A percentile compares a stretch with the other conserved stretches of the same genome.
Conservation (phyloP, 2,888 invertebrate genomes). For the Phymatocera aterrima region DNA sequence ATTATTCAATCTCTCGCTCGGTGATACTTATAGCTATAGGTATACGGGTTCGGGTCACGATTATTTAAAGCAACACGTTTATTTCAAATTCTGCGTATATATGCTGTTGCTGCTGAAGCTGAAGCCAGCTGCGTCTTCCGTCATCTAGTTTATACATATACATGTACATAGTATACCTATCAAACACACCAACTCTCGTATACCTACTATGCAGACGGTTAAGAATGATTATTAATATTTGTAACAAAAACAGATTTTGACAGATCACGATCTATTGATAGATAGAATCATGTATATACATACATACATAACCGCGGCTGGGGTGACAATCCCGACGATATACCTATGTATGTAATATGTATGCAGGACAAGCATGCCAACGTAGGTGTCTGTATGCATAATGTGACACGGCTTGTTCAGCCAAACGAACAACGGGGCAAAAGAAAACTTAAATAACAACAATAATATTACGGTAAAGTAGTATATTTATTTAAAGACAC, state of each 20-base stretch:
- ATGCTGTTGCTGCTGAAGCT: conserved; percentile 55
- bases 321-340: no score
- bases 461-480: conserved; percentile 37
- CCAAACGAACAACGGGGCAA: not conserved
- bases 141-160: conserved; percentile 45
- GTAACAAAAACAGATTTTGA: no score
- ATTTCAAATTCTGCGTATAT: conserved; percentile 68
- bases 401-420: conserved; percentile 18
- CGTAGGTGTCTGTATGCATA: no score
- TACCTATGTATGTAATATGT: no score
- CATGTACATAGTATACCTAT: not conserved
- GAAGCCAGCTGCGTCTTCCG: conserved; percentile 69
- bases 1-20: conserved; percentile 8
- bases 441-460: conserved; percentile 31
- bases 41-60: conserved; percentile 72
- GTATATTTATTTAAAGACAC: conserved; percentile 43
- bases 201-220: no score
- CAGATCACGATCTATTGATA: no score
- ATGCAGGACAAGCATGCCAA: not conserved
- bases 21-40: not conserved
- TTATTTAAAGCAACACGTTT: conserved; percentile 74
- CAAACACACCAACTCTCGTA: no score
- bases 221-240: no score
- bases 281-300: no score
- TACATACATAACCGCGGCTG: no score